Percentiles rank a stretch among this genome's conserved stretches.
Evolutionary conservation across 2,113 vertebrate genomes (phyloP).

Genomic region (Zosterops lateralis): DNA sequence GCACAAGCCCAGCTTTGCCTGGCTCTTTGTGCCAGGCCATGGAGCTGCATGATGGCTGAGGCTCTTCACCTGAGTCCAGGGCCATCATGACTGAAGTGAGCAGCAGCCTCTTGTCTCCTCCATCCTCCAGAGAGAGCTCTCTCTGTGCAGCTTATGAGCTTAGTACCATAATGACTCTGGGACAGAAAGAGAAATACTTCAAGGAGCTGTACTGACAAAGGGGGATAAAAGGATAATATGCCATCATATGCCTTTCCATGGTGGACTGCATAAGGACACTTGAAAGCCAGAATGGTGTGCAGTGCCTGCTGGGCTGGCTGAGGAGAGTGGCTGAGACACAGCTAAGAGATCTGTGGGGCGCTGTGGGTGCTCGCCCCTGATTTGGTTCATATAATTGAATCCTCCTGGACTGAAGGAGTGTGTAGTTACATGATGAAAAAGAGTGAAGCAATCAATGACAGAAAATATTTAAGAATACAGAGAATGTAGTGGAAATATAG

Average conservation of each 20-base stretch:
- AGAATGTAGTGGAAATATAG: not conserved
- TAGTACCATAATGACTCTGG: not conserved
- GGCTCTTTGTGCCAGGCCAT: fast-evolving
- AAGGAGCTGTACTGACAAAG: conserved; percentile 4
- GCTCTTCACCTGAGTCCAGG: not conserved
- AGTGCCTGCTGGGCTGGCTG: not conserved
- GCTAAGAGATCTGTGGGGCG: not conserved
- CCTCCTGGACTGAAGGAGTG: not conserved
- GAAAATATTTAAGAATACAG: not conserved
- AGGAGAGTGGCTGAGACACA: not conserved
- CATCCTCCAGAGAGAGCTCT: not conserved
- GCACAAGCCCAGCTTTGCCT: not conserved
- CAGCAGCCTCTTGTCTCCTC: not conserved
- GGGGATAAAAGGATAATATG: not conserved
- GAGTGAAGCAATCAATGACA: not conserved
- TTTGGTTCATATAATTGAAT: not conserved
- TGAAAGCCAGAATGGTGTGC: not conserved
- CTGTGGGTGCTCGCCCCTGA: not conserved
- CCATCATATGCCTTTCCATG: not conserved
- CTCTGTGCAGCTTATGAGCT: not conserved
- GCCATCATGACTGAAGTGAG: not conserved
- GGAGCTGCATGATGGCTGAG: fast-evolving
- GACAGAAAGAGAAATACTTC: conserved; percentile 21
- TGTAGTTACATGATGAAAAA: not conserved
- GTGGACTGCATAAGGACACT: not conserved